A percentile compares a stretch with the other conserved stretches of the same genome.
Conservation (phyloP, 2,888 invertebrate genomes). For the Pristionchus maxplancki region DNA sequence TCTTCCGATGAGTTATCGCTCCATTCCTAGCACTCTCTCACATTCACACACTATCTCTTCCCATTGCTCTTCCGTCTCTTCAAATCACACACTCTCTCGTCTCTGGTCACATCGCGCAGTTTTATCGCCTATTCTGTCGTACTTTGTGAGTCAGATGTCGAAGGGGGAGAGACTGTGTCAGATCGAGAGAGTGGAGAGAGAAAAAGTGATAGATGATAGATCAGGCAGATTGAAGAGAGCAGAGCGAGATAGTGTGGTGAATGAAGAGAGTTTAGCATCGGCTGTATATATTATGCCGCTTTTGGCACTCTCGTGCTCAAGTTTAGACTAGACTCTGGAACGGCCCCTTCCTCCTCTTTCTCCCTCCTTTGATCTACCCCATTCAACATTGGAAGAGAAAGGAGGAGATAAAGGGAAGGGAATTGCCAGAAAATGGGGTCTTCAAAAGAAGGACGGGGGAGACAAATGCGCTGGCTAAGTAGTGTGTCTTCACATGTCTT, state of each 20-base stretch:
- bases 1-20: conserved; percentile 14
- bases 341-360: neutral
- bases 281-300: conserved; percentile 39
- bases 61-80: neutral
- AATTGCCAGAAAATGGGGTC: neutral
- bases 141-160: conserved; percentile 39
- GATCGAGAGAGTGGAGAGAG: neutral
- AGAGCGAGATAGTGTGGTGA: neutral
- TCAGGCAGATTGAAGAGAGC: neutral
- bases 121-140: conserved; percentile 42
- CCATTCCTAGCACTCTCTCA: conserved; percentile 8
- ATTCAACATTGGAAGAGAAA: conserved; percentile 10
- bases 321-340: conserved; percentile 31
- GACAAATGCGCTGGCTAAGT: neutral
- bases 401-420: neutral
- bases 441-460: neutral
- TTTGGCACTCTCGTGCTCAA: conserved; percentile 8
- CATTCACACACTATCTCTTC: neutral
- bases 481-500: neutral
- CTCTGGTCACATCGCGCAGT: conserved; percentile 13
- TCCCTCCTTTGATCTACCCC: conserved; percentile 34
- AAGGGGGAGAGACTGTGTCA: neutral
- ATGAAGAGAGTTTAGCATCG: neutral
- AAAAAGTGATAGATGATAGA: conserved; percentile 9
- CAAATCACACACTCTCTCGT: conserved; percentile 21